Conservation (phyloP, 2,797 vertebrate genomes). For the Clarias platycephalus region DNA sequence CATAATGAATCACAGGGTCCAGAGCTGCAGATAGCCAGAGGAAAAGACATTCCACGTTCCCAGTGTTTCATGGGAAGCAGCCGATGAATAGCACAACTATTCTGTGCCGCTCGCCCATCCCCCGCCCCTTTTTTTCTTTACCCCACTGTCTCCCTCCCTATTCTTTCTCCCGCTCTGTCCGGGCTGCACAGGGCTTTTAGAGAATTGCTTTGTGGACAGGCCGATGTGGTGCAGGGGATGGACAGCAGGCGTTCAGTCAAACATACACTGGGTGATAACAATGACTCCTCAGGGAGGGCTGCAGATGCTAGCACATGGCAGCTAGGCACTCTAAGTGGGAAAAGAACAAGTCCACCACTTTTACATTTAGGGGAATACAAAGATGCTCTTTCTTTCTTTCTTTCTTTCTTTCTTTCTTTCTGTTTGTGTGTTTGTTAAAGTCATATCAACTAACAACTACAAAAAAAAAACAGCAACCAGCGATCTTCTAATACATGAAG, state of each 20-base stretch:
- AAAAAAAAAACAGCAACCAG: neutral
- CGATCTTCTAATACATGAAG: neutral
- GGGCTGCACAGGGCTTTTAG: constrained; percentile 68
- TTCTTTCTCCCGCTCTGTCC: constrained; percentile 46
- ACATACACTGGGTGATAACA: constrained; percentile 73
- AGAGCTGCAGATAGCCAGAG: constrained; percentile 71
- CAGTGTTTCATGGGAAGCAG: constrained; percentile 77
- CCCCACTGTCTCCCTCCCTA: constrained; percentile 59
- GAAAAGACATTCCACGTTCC: constrained; percentile 76
- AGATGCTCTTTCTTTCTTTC: constrained; percentile 16
- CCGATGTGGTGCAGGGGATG: constrained; percentile 41
- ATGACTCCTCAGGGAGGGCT: constrained; percentile 77
- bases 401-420: neutral
- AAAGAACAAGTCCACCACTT: constrained; percentile 58
- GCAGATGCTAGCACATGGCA: constrained; percentile 70
- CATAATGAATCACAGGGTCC: constrained; percentile 69
- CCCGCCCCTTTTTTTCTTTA: constrained; percentile 47
- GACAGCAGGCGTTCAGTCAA: constrained; percentile 72
- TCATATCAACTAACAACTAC: neutral
- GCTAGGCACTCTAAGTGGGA: constrained; percentile 59
- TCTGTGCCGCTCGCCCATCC: constrained; percentile 64
- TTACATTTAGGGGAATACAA: constrained; percentile 47
- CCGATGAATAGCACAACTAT: constrained; percentile 75
- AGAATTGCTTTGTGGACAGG: constrained; percentile 67
- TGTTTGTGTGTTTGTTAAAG: constrained; percentile 6